Conservation (phyloP, 2,113 vertebrate species). For the Gobius niger region DNA sequence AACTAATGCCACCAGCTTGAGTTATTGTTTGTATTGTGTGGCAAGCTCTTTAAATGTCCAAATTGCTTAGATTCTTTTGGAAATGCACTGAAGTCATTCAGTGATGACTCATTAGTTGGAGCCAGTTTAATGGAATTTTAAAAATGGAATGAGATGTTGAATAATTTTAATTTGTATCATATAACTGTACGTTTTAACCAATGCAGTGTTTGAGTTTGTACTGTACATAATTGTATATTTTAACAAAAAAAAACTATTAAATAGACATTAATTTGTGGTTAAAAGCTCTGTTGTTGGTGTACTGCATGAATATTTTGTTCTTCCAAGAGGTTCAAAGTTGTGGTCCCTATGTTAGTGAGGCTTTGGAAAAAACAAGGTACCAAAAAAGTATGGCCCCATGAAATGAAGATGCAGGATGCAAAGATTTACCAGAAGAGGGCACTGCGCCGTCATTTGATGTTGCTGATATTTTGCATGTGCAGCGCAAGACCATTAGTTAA, state of each 20-base stretch:
- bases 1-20: neutral
- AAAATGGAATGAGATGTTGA: neutral
- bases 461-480: neutral
- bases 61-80: neutral
- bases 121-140: neutral
- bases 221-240: neutral
- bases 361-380: too few relatives aligned
- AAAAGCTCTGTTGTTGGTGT: neutral
- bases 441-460: neutral
- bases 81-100: too few relatives aligned
- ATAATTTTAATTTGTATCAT: neutral
- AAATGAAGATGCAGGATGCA: neutral
- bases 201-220: neutral
- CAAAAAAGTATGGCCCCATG: too few relatives aligned
- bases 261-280: slow-evolving; percentile 10
- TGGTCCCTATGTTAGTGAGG: too few relatives aligned
- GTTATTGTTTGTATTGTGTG: too few relatives aligned
- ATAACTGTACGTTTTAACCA: neutral
- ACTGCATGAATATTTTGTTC: too few relatives aligned
- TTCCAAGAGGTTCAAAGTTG: too few relatives aligned
- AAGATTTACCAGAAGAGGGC: neutral
- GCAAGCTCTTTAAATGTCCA: neutral
- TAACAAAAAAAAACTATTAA: neutral
- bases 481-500: neutral
- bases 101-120: neutral